Evolutionary conservation across 2,888 invertebrate species (phyloP), one percentile per base, ranked within the genome.

Genomic region (Lycia hirtaria): DNA sequence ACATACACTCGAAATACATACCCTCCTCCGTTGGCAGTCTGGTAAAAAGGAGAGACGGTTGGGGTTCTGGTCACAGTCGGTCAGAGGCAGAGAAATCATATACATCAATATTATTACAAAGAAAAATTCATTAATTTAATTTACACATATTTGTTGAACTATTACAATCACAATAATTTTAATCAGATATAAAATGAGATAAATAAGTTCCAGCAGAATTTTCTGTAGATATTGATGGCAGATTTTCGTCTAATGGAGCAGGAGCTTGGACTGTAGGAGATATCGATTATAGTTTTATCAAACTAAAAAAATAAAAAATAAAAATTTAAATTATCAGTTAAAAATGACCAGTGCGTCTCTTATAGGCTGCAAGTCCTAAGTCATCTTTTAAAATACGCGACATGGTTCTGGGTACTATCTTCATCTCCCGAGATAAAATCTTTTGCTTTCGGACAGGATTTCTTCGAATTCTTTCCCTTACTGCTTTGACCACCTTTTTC

Each of bases 141-240:
- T 26, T 26, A 26, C 26, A 26, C 26, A 26, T 26, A 26, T 26
- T 26, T 26, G 26, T 26, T 26, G 26, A 26, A 26, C 26, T 26
- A 26, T 26, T 26, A 26, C 26, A 26, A 26, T 26, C 45, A 54
- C 40, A 54, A 47, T 40, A 54, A 47, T 44, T 56, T 56, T 44
- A 44, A 50, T 50, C 48, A 48, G 48, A 43, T 48, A 55, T 55
- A 56, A 56, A 45, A 50, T 56, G 45, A 52, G 56, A 57, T 51
- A 57, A 57, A 57, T 52, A 57, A 57, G 52, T 57, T 56, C 56
- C 56, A 56, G 50, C 56, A 56, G 50, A 56, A 56, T 56, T 56
- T 56, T 56, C 56, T 56, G 57, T 52, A 52, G 57, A 52, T 57
- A 57, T 57, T 57, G 57, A 57, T 57, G 57, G 57, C 57, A 57